Evolutionary conservation across 2,888 invertebrate species (phyloP).

Genomic region (Anagyrus pseudococci): DNA sequence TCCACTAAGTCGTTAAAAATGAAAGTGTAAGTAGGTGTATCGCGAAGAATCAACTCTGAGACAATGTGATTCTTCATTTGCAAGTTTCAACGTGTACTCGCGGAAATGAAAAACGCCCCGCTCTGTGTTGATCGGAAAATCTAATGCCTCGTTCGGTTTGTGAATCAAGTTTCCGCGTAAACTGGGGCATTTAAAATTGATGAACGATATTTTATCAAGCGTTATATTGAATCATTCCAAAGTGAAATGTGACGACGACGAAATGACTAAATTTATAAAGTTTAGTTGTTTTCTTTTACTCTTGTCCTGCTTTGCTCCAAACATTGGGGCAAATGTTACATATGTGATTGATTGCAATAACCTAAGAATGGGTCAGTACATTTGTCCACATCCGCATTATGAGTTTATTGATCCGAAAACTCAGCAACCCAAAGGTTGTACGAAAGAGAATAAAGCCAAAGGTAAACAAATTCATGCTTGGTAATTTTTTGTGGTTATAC

Average conservation of each 20-base stretch:
- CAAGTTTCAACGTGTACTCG: too few species aligned
- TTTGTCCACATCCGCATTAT: slow-evolving; percentile 80
- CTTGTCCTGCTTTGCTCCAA: slow-evolving; percentile 41
- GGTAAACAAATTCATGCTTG: too few species aligned
- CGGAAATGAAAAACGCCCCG: too few species aligned
- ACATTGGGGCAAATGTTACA: slow-evolving; percentile 45
- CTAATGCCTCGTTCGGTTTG: too few species aligned
- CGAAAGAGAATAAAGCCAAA: slow-evolving; percentile 78
- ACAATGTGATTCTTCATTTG: too few species aligned
- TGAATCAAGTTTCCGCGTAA: too few species aligned
- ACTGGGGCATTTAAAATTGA: too few species aligned
- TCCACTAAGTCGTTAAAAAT: too few species aligned
- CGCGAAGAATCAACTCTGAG: too few species aligned
- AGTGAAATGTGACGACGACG: slow-evolving; percentile 29
- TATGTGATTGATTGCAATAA: slow-evolving; percentile 72
- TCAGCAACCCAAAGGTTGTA: slow-evolving; percentile 85
- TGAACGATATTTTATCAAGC: too few species aligned
- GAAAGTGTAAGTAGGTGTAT: too few species aligned
- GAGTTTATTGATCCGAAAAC: slow-evolving; percentile 85
- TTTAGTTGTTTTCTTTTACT: slow-evolving; percentile 40
- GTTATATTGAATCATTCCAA: slow-evolving; percentile 20
- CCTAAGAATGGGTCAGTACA: slow-evolving; percentile 79
- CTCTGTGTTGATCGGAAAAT: too few species aligned
- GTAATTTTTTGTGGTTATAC: not conserved
- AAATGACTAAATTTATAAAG: slow-evolving; percentile 30